Conservation (phyloP, 2,113 vertebrate species). For the Sceloporus tristichus region DNA sequence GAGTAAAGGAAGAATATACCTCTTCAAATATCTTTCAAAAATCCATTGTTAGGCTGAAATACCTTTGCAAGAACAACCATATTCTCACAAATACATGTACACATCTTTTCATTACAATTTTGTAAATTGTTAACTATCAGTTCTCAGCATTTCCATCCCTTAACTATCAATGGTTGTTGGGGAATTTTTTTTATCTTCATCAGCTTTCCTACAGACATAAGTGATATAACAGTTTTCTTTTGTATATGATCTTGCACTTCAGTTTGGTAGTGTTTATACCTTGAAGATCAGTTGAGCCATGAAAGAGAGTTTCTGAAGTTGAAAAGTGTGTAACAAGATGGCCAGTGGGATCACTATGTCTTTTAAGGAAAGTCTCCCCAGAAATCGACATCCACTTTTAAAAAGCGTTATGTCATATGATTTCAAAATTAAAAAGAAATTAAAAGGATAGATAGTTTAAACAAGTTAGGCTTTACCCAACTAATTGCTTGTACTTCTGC, state of each 20-base stretch:
- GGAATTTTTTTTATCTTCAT: neutral
- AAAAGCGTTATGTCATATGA: constrained; percentile 13
- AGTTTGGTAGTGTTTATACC: neutral
- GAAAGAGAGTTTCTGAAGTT: neutral
- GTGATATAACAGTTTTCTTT: neutral
- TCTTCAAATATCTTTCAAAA: neutral
- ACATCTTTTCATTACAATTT: neutral
- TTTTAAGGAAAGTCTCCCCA: neutral
- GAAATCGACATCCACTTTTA: neutral
- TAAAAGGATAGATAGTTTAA: neutral
- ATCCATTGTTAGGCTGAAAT: neutral
- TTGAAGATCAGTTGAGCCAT: neutral
- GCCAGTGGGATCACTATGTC: constrained; percentile 28
- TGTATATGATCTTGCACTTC: neutral
- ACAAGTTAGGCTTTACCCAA: neutral
- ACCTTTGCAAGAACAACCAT: neutral
- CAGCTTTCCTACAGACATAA: neutral
- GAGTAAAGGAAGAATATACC: neutral
- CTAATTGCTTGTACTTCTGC: neutral
- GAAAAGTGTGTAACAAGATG: neutral
- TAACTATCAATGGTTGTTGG: neutral
- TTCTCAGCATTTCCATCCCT: neutral
- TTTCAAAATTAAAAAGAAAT: constrained; percentile 37
- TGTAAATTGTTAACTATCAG: neutral
- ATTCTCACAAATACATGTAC: neutral